Percentiles rank a stretch among this genome's conserved stretches.
phyloP scores from a whole-genome alignment of 2,113 vertebrate genomes.

The Ictalurus furcatus region DNA sequence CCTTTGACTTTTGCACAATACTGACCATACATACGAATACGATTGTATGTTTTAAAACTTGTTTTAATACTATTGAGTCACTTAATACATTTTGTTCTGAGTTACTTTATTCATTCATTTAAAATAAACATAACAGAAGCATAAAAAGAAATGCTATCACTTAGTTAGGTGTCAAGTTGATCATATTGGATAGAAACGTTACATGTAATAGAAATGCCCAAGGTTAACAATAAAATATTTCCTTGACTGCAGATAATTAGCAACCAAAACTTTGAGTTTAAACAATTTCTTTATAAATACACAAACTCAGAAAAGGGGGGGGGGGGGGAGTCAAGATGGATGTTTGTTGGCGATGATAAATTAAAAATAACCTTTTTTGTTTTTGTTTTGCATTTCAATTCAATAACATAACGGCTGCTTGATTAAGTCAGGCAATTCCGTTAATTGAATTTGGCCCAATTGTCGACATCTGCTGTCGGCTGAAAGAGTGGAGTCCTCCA shows the following conservation, averaged over 20 bases:
- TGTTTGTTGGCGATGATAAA: background rate
- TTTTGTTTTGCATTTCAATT: background rate
- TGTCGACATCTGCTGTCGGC: slow-evolving; percentile 54
- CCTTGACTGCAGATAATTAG: background rate
- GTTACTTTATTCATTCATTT: background rate
- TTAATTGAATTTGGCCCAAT: slow-evolving; percentile 30
- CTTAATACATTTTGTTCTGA: background rate
- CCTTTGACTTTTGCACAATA: background rate
- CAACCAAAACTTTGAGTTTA: background rate
- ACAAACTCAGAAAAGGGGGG: background rate
- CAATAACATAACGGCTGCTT: background rate
- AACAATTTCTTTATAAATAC: background rate
- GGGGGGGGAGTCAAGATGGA: background rate
- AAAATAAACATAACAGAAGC: background rate
- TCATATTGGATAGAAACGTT: background rate
- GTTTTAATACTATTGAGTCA: background rate
- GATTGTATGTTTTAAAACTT: background rate
- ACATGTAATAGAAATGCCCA: background rate
- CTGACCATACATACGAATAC: background rate
- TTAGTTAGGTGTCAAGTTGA: background rate
- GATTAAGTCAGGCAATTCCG: background rate
- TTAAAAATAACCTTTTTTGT: background rate
- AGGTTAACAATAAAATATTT: background rate
- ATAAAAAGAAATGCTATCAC: background rate
- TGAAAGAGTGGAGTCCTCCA: slow-evolving; percentile 27